phyloP scores from a whole-genome alignment of 2,888 invertebrate genomes.

The Cremastinae sp. region DNA sequence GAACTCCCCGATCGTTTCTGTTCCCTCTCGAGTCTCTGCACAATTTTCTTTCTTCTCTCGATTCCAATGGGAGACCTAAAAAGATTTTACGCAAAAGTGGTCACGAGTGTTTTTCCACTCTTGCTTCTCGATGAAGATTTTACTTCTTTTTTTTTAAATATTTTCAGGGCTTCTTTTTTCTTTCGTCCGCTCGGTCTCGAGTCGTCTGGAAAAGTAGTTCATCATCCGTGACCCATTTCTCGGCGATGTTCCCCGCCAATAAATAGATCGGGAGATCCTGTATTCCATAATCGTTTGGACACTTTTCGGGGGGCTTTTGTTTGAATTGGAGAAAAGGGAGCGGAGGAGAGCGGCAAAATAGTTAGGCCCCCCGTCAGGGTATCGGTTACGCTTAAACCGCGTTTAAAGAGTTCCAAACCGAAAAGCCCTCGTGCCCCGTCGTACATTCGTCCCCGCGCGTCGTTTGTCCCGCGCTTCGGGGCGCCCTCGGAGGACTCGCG shows the following conservation, averaged over 20 bases:
- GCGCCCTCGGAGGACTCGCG: slow-evolving; percentile 64
- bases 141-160: too few relatives aligned
- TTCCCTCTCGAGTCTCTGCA: slow-evolving; percentile 4
- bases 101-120: neutral
- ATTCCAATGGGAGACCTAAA: neutral
- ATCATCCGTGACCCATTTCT: slow-evolving; percentile 20
- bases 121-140: neutral
- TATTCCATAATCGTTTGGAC: slow-evolving; percentile 49
- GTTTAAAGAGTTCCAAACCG: slow-evolving; percentile 73
- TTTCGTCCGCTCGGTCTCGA: too few relatives aligned
- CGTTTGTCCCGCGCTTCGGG: slow-evolving; percentile 44
- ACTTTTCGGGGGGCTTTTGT: slow-evolving; percentile 29
- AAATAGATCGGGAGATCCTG: slow-evolving; percentile 44
- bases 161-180: too few relatives aligned
- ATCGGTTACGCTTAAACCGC: slow-evolving; percentile 80
- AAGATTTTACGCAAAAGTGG: slow-evolving; percentile 4
- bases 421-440: slow-evolving; percentile 38
- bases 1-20: neutral
- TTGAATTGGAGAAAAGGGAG: slow-evolving; percentile 48
- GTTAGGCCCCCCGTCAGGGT: slow-evolving; percentile 75
- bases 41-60: neutral
- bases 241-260: neutral
- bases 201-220: neutral
- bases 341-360: slow-evolving; percentile 41
- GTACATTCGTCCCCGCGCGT: slow-evolving; percentile 23